Conservation (phyloP, 2,113 vertebrate species). For the Pogonocichla stellata region DNA sequence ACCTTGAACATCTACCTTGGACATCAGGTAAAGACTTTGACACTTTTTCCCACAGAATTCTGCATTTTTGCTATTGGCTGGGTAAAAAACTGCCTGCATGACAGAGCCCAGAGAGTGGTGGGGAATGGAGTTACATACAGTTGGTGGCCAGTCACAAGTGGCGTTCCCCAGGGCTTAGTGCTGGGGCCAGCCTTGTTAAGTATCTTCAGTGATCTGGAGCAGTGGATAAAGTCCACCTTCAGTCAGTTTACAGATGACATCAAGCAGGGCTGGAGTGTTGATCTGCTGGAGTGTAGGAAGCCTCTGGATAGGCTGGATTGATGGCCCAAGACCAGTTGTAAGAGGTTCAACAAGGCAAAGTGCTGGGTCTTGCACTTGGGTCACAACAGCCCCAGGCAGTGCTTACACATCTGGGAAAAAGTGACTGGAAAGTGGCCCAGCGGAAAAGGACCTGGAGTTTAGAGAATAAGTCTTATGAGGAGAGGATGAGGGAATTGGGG, state of each 20-base stretch:
- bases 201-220: not conserved
- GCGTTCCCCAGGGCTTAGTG: not conserved
- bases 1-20: not conserved
- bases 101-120: too few species aligned
- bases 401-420: accelerated
- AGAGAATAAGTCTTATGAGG: not conserved
- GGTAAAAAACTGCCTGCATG: not conserved
- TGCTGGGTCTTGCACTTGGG: too few species aligned
- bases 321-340: too few species aligned
- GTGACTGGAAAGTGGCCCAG: not conserved
- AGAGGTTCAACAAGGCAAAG: not conserved
- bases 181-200: not conserved
- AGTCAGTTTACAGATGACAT: not conserved
- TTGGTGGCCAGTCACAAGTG: too few species aligned
- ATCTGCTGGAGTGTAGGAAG: not conserved
- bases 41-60: not conserved
- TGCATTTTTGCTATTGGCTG: not conserved
- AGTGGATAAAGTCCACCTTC: not conserved
- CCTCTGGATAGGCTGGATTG: not conserved
- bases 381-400: not conserved
- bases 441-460: not conserved
- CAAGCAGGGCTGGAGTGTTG: not conserved
- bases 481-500: accelerated
- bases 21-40: not conserved
- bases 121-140: not conserved